These are phyloP conservation scores for Semnornis frantzii DNA, from an alignment of 2,113 vertebrate species.

Conservation along the genomic window DNA sequence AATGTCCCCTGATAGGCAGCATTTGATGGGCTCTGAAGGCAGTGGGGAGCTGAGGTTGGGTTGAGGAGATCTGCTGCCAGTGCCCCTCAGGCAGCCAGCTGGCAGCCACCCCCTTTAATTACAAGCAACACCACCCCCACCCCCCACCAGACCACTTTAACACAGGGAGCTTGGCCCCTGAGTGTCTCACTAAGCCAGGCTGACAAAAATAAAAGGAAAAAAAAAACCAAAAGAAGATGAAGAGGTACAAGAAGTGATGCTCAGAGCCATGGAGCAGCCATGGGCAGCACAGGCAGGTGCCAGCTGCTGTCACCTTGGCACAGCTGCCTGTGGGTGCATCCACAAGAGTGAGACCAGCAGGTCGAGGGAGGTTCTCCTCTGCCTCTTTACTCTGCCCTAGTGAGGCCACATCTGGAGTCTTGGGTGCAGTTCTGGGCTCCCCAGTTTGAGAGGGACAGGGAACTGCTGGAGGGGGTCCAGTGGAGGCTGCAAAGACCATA, in stretches of 20 bases:
- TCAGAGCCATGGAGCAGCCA: background rate
- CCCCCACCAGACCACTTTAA: background rate
- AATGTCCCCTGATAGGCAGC: background rate
- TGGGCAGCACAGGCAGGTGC: background rate
- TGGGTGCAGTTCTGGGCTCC: too few species aligned
- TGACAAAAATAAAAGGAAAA: too few species aligned
- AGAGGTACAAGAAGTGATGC: background rate
- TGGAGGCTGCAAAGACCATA: too few species aligned
- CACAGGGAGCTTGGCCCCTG: background rate
- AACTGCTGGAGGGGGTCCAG: too few species aligned
- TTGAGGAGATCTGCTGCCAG: background rate
- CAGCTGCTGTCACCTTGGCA: background rate
- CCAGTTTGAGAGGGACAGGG: too few species aligned
- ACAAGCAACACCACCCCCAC: background rate
- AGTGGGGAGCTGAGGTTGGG: background rate
- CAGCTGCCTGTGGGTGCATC: too few species aligned
- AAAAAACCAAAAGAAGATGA: rapidly evolving
- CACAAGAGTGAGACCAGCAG: too few species aligned
- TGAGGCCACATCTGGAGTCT: too few species aligned
- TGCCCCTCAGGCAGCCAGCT: background rate
- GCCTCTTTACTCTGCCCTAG: too few species aligned
- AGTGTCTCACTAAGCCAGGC: background rate
- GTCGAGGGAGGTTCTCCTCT: too few species aligned
- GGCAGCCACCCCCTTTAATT: background rate
- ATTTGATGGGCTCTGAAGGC: conserved; percentile 7